These are phyloP conservation scores for Microctonus hyperodae DNA, from an alignment of 2,888 invertebrate species.

Conservation along the genomic window DNA sequence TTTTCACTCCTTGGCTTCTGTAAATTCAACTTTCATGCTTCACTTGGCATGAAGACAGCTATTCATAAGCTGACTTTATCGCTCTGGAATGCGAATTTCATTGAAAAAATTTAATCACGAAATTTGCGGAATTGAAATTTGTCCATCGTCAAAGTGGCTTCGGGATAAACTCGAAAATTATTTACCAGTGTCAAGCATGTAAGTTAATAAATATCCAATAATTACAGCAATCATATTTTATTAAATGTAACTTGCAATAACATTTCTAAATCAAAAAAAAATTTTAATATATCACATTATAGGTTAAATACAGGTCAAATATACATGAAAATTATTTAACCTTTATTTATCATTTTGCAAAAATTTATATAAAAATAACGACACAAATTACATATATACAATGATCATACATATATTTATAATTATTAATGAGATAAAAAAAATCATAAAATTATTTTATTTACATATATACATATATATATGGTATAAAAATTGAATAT, in stretches of 20 bases:
- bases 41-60: neutral
- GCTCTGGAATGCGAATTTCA: slow-evolving; percentile 52
- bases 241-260: too few species aligned
- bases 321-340: neutral
- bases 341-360: neutral
- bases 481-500: too few species aligned
- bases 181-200: slow-evolving; percentile 49
- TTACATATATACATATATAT: too few species aligned
- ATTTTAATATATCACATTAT: too few species aligned
- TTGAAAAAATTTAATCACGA: slow-evolving; percentile 48
- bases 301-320: neutral
- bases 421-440: too few species aligned
- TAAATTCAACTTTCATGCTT: too few species aligned
- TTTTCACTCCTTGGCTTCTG: too few species aligned
- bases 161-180: slow-evolving; percentile 50
- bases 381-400: too few species aligned
- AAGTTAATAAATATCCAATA: slow-evolving; percentile 37
- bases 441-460: too few species aligned
- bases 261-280: too few species aligned
- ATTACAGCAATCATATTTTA: neutral
- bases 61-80: slow-evolving; percentile 21
- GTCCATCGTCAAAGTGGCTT: slow-evolving; percentile 51
- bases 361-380: too few species aligned
- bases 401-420: too few species aligned
- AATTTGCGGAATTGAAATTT: slow-evolving; percentile 52